These are phyloP conservation scores for Campylomormyrus numenius DNA, from an alignment of 2,113 vertebrate genomes.

Conservation along the genomic window DNA sequence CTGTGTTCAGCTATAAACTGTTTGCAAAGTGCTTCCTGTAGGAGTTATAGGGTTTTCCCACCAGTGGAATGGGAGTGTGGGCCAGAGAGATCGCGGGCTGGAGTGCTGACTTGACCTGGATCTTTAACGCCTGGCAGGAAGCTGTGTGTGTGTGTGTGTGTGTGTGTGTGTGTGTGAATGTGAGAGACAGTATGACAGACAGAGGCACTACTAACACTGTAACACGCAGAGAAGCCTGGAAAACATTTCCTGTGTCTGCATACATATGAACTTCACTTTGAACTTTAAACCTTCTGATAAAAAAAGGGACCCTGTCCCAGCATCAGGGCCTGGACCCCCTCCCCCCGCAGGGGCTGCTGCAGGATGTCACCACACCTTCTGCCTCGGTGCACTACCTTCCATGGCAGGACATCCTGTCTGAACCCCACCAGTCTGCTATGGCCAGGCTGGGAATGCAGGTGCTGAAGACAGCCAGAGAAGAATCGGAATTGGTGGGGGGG, in stretches of 20 bases:
- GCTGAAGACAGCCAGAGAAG: background rate
- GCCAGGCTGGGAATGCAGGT: background rate
- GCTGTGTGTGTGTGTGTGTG: slow-evolving; percentile 33
- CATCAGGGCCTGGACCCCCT: background rate
- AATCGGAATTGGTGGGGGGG: background rate
- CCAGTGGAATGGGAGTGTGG: slow-evolving; percentile 35
- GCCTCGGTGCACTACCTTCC: background rate
- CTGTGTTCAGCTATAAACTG: slow-evolving; percentile 31
- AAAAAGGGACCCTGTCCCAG: background rate
- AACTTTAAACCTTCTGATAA: background rate
- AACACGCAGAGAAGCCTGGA: background rate
- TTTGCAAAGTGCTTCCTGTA: slow-evolving; percentile 31
- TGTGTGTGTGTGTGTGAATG: slow-evolving; percentile 18
- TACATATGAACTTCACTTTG: background rate
- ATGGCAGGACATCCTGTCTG: background rate
- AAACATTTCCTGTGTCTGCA: background rate
- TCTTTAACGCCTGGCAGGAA: slow-evolving; percentile 23
- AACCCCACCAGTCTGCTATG: background rate
- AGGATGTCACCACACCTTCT: background rate
- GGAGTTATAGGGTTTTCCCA: slow-evolving; percentile 6
- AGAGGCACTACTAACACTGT: slow-evolving; percentile 13
- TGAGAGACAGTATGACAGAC: slow-evolving; percentile 10
- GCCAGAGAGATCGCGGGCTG: background rate
- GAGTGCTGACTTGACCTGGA: background rate
- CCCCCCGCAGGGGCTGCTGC: background rate